Conservation (phyloP, 2,113 vertebrate genomes). For the Bufo gargarizans region DNA sequence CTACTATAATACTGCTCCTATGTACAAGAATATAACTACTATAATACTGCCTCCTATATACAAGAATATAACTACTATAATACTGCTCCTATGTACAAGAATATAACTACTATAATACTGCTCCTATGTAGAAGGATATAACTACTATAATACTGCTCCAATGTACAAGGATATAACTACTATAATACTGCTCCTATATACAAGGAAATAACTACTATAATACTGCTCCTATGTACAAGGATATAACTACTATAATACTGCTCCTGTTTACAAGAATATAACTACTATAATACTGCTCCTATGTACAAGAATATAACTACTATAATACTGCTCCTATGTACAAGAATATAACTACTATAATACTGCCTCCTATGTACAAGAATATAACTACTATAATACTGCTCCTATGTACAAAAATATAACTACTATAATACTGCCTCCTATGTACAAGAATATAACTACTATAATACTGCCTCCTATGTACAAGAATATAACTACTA, state of each 20-base stretch:
- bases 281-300: not conserved
- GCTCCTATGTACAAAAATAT: not conserved
- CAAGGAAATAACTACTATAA: slow-evolving; percentile 1
- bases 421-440: not conserved
- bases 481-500: slow-evolving; percentile 2
- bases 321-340: not conserved
- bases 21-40: no score
- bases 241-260: slow-evolving; percentile 2
- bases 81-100: no score
- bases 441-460: slow-evolving; percentile 10
- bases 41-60: no score
- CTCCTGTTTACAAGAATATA: not conserved
- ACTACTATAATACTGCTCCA: not conserved
- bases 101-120: no score
- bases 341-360: slow-evolving; percentile 5
- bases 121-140: not conserved
- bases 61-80: no score
- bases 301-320: not conserved
- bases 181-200: not conserved
- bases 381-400: slow-evolving; percentile 6
- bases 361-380: not conserved
- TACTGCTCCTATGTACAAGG: not conserved
- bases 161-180: not conserved
- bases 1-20: no score
- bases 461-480: slow-evolving; percentile 4